A percentile compares a stretch with the other conserved stretches of the same genome.
phyloP scores from a whole-genome alignment of 2,113 vertebrate genomes.

The Procavia capensis region DNA sequence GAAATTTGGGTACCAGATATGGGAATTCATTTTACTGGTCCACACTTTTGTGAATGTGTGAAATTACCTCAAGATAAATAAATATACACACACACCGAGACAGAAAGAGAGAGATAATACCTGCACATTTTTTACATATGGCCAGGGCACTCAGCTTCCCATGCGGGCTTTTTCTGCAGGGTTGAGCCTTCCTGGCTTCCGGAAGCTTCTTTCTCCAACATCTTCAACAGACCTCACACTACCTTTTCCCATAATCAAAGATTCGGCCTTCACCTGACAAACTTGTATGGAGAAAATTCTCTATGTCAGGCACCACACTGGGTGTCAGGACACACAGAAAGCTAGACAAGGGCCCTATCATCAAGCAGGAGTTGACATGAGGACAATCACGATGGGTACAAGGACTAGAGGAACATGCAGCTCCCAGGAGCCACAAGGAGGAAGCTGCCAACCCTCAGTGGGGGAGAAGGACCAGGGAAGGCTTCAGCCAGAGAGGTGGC shows the following conservation, averaged over 20 bases:
- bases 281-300: neutral
- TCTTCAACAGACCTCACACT: neutral
- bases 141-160: neutral
- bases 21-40: neutral
- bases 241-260: neutral
- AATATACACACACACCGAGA: neutral
- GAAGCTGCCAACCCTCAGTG: neutral
- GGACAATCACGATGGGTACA: neutral
- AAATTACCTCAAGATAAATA: neutral
- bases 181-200: neutral
- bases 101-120: too few relatives aligned
- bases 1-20: neutral
- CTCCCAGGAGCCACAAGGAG: neutral
- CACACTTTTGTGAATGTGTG: neutral
- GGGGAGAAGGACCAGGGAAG: neutral
- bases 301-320: neutral
- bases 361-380: neutral
- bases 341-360: neutral
- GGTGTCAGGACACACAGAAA: neutral
- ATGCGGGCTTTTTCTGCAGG: neutral
- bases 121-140: neutral
- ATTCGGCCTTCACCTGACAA: neutral
- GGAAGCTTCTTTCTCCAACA: neutral
- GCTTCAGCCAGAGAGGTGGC: neutral
- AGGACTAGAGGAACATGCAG: neutral